Percentiles rank a stretch among this genome's conserved stretches.
Evolutionary conservation across 2,113 vertebrate species (phyloP).

Genomic region (Myrmecobius fasciatus): DNA sequence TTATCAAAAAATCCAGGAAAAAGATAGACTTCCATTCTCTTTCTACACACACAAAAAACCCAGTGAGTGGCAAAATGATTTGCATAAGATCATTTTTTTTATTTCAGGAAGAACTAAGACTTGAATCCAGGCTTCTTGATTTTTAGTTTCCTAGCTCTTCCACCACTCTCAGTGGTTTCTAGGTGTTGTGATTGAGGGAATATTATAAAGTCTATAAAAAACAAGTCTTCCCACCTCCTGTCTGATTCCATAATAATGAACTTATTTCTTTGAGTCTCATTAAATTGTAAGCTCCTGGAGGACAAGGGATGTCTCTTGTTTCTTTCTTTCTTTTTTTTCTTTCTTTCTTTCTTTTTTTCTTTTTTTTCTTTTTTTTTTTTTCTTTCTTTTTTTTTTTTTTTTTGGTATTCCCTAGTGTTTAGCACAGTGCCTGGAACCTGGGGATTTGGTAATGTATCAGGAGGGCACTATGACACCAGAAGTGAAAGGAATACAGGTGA

Average conservation of each 20-base stretch:
- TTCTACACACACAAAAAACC: background rate
- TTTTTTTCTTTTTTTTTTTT: too few relatives aligned
- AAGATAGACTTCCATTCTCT: background rate
- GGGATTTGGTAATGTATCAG: background rate
- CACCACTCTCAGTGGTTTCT: background rate
- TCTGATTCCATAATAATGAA: background rate
- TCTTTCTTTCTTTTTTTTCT: too few relatives aligned
- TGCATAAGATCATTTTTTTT: background rate
- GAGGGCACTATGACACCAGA: background rate
- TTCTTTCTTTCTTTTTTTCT: too few relatives aligned
- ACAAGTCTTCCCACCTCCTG: background rate
- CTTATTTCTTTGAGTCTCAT: background rate
- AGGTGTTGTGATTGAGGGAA: background rate
- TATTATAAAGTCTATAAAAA: background rate
- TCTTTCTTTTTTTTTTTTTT: too few relatives aligned
- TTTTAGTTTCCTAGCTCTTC: background rate
- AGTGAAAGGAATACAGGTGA: background rate
- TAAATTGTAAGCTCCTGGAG: background rate
- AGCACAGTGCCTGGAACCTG: background rate
- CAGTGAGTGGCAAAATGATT: background rate
- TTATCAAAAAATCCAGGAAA: background rate
- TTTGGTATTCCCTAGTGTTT: background rate
- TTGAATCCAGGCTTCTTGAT: background rate
- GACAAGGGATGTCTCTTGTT: background rate
- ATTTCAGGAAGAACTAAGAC: background rate